Evolutionary conservation across 2,888 invertebrate genomes (phyloP).

Genomic region (Stratiomys singularior): DNA sequence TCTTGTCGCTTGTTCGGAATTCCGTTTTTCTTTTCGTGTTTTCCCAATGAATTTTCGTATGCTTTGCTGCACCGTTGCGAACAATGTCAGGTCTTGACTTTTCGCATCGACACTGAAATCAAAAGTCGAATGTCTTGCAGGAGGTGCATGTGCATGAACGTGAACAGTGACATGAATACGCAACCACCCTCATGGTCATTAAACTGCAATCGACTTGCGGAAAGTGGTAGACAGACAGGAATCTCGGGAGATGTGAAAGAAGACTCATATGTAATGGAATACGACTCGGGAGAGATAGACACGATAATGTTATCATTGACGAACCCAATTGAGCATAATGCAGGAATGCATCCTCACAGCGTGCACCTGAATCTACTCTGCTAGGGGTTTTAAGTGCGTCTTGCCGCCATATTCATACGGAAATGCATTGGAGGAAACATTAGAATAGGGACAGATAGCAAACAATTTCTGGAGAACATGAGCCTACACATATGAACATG

Average conservation of each 20-base stretch:
- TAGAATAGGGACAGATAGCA: too few relatives aligned
- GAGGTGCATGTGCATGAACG: background rate
- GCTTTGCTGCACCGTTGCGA: too few relatives aligned
- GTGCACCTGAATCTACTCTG: too few relatives aligned
- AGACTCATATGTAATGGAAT: background rate
- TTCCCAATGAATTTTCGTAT: too few relatives aligned
- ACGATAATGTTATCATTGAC: background rate
- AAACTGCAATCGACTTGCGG: background rate
- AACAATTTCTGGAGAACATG: too few relatives aligned
- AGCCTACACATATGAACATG: too few relatives aligned
- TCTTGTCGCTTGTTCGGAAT: too few relatives aligned
- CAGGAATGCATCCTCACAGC: too few relatives aligned
- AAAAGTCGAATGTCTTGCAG: slow-evolving; percentile 1
- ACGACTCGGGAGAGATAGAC: background rate
- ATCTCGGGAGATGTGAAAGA: background rate
- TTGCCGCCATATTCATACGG: too few relatives aligned
- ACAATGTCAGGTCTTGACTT: slow-evolving; percentile 28
- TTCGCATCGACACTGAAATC: slow-evolving; percentile 25
- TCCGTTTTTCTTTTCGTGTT: too few relatives aligned
- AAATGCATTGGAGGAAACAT: too few relatives aligned
- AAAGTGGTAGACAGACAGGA: background rate
- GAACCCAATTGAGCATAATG: background rate
- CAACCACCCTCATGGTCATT: background rate
- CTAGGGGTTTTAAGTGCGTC: too few relatives aligned
- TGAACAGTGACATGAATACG: background rate